phyloP scores from a whole-genome alignment of 2,888 invertebrate species.

The Yponomeuta malinellus region DNA sequence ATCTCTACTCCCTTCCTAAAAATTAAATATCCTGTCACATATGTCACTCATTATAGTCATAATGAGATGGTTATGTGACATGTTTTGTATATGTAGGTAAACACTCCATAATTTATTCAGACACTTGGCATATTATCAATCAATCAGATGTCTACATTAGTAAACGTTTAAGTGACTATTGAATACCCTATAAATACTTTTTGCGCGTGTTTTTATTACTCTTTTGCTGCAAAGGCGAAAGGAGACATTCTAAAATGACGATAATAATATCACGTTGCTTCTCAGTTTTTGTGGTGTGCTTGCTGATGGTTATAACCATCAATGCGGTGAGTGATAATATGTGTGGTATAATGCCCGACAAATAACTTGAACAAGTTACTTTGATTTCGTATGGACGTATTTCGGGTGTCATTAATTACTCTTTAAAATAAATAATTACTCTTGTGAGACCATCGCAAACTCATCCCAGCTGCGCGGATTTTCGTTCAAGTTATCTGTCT shows the following conservation, averaged over 20 bases:
- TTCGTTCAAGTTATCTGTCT: too few relatives aligned
- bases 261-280: background rate
- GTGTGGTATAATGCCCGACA: background rate
- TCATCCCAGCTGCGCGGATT: too few relatives aligned
- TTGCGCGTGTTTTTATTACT: background rate
- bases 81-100: background rate
- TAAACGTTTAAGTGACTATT: background rate
- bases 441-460: too few relatives aligned
- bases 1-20: too few relatives aligned
- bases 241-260: background rate
- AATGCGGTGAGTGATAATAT: background rate
- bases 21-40: too few relatives aligned
- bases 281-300: background rate
- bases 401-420: too few relatives aligned
- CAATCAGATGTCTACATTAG: slow-evolving; percentile 32
- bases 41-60: background rate
- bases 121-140: slow-evolving; percentile 34
- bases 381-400: too few relatives aligned
- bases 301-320: background rate
- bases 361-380: background rate
- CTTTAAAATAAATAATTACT: too few relatives aligned
- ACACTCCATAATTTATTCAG: background rate
- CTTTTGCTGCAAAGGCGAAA: background rate
- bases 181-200: background rate
- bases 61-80: background rate